These are phyloP conservation scores for Parotia lawesii DNA, from an alignment of 2,113 vertebrate species.

Conservation along the genomic window DNA sequence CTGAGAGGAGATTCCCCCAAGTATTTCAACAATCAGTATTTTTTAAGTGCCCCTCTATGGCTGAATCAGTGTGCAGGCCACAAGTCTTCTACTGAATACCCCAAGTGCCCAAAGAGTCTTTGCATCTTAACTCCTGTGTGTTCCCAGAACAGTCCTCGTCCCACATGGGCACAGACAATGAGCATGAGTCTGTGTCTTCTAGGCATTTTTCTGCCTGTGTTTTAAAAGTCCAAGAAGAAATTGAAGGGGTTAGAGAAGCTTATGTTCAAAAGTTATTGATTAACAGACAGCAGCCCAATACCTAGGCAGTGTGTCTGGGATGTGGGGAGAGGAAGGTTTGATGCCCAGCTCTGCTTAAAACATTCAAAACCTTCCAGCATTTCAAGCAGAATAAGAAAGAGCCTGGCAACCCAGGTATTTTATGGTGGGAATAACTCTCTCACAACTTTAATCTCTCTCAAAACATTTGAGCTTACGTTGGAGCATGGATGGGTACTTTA, in stretches of 20 bases:
- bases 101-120: neutral
- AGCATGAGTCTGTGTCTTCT: neutral
- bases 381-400: neutral
- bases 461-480: neutral
- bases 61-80: neutral
- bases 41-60: neutral
- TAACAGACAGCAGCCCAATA: accelerated
- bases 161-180: neutral
- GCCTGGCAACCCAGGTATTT: neutral
- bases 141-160: neutral
- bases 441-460: neutral
- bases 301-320: neutral
- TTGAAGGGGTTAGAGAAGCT: neutral
- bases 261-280: neutral
- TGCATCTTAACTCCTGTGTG: neutral
- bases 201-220: neutral
- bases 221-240: neutral
- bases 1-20: neutral
- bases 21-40: neutral
- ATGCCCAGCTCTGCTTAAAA: neutral
- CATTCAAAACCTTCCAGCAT: neutral
- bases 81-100: neutral
- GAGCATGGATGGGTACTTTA: neutral
- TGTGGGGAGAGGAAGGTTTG: neutral
- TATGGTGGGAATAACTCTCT: neutral